Base-by-base conservation (phyloP, 1,140 invertebrate species). In the Sitodiplosis mosellana region DNA sequence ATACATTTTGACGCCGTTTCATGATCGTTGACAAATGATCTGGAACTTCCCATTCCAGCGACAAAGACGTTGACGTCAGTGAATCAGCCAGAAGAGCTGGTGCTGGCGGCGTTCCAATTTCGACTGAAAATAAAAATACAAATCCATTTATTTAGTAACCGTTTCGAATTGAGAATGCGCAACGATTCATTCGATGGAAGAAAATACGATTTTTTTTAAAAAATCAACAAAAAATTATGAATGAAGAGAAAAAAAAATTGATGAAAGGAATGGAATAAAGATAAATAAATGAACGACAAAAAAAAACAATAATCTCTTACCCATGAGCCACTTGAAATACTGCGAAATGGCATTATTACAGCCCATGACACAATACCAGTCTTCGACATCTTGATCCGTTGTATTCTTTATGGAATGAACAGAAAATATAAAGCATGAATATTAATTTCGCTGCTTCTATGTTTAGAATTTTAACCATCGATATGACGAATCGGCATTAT, bases 331-430 rank as follows among this genome's bases (percentile, higher is more conserved):
- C 12, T 80, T 72, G 54, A 78, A 78, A 56, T 86, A 85, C 46
- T 72, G 69, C 51, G 76, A 79, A 17, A 84, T 61, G 8, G 81
- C 83, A 57, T 80, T 77, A 60, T 83, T 82, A 59, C 84, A 88
- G 40, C 83, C 82, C 58, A 59, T 83, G 86, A 56, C 81, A 83
- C 3, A 85, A 61, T 61, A 48, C 22, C 48, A 40, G 42, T 53
- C 43, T 18, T 53, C 27, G 33, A 46, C 44, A 41, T 46, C 45
- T 33, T 20, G 27, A 27, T 27, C 27, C 27, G 19, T 46, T 15
- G 47, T 54, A 40, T 48, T 19, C 33, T 40, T 27, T 47, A 15
- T 14, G 19, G n/a, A 22, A 20, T 46, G 14, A n/a, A 50, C n/a
- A n/a, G 21, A 36, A 33, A 33, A 21, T 0, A 27, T 34, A 43